Percentiles rank a stretch among this genome's conserved stretches.
Evolutionary conservation across 2,888 invertebrate genomes (phyloP).

Genomic region (Sarcophaga rosellei): DNA sequence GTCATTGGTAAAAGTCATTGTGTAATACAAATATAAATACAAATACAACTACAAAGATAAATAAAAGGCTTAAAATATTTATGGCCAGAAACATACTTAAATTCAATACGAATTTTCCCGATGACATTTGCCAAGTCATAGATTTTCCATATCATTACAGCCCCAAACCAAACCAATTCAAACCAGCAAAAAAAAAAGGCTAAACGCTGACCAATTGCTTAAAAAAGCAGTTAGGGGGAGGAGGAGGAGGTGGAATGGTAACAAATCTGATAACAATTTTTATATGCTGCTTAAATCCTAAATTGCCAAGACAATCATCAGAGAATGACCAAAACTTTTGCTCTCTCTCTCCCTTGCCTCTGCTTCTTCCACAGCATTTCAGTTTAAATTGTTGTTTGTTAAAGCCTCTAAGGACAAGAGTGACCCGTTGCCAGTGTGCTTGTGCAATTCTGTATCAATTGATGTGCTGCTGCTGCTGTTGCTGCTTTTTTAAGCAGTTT

Average conservation of each 20-base stretch:
- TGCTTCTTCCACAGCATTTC: neutral
- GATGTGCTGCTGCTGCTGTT: slow-evolving; percentile 12
- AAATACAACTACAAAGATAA: slow-evolving; percentile 48
- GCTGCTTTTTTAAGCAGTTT: slow-evolving; percentile 33
- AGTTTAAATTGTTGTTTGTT: neutral
- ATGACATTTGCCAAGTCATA: slow-evolving; percentile 29
- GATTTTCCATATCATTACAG: slow-evolving; percentile 1
- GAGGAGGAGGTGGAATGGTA: neutral
- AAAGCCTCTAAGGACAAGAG: neutral
- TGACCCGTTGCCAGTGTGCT: neutral
- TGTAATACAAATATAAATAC: neutral
- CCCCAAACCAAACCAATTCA: neutral
- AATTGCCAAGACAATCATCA: slow-evolving; percentile 61
- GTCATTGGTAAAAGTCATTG: neutral
- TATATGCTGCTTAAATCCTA: slow-evolving; percentile 59
- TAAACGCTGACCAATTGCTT: slow-evolving; percentile 42
- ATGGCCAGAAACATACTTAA: slow-evolving; percentile 39
- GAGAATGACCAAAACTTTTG: slow-evolving; percentile 16
- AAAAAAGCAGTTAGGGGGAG: neutral
- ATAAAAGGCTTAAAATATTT: slow-evolving; percentile 65
- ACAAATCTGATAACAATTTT: slow-evolving; percentile 61
- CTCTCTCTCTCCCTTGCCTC: neutral
- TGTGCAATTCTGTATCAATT: slow-evolving; percentile 29
- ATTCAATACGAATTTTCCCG: slow-evolving; percentile 41
- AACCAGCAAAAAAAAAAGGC: neutral